Base-by-base conservation (phyloP, 2,888 invertebrate genomes). In the Anticlea derivata region DNA sequence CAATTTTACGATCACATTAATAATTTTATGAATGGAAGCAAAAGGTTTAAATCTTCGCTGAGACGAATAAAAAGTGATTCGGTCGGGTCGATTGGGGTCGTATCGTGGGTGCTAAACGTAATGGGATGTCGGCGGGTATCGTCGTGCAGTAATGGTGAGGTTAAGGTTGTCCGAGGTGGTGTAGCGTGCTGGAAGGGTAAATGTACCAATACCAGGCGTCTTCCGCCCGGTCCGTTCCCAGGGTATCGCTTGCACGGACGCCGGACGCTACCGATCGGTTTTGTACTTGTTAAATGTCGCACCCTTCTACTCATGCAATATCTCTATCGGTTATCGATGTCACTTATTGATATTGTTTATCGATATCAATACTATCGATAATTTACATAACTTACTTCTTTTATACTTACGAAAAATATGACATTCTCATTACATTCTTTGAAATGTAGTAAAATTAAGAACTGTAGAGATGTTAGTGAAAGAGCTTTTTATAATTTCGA, bases 11-110 rank as follows among this genome's bases (percentile, higher is more conserved):
- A 90, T 84, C 86, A 70, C 90, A 90, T 90, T 86, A 90, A 90
- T 90, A 90, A 89, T 90, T 90, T 90, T 90, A 89, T 89, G 89
- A 90, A 90, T 88, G 86, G 87, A 83, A 85, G 86, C 88, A 84
- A 85, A 84, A 76, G 80, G 73, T 83, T 86, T 80, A 78, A 85
- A 80, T 78, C 80, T 77, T 83, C 78, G 77, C 76, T 77, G 83
- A 80, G 82, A 82, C 81, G 79, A 83, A 86, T 81, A 85, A 84
- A 82, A 83, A 73, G 72, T 74, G 66, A 73, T 70, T 71, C 71
- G 68, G 68, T 73, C 56, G 66, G 76, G 79, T 71, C 74, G 75
- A 80, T 75, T 67, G 82, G 78, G 83, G 87, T 83, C 86, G 78
- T 73, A 78, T 70, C 71, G 70, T 69, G 79, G 75, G 78, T 80